Base-by-base conservation (phyloP, 1,140 invertebrate species). In the Hylaeus volcanicus region DNA sequence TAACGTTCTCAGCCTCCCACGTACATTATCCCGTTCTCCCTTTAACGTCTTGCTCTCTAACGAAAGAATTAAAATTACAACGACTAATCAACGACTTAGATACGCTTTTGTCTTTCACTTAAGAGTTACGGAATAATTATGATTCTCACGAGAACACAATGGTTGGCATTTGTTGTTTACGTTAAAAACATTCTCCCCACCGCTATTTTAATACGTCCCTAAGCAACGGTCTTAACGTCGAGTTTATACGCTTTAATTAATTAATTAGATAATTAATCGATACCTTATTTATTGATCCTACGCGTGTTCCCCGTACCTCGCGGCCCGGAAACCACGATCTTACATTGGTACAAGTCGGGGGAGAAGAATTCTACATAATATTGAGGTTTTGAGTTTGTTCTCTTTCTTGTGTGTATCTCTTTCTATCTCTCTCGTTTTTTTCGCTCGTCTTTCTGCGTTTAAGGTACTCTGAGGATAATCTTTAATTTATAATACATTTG, bases 401-500 rank as follows among this genome's bases (percentile, higher is more conserved):
- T 86, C 84, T 69, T 85, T 79, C 77, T 78, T 81, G 79, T 77
- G 68, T 85, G 61, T 77, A 70, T 86, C 64, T 80, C 79, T 70
- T 69, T 85, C 66, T 69, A 79, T 84, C 58, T 81, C 81, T 85
- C 85, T 76, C 43, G 45, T 6, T 48, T 48, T 48, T 48, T 48
- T 83, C 75, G 26, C 14, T 78, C 82, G 82, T 81, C 73, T 73
- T 84, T 84, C 82, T 87, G 83, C 68, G 74, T 83, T 53, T 74
- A 87, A 89, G 87, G 83, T 89, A 89, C 88, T 88, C 79, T 87
- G 83, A 74, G 70, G 86, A 89, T 86, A 86, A 89, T 89, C 83
- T 81, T 86, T 90, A 91, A 90, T 91, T 91, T 86, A 89, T 89
- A 89, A 90, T 91, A 91, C 91, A 91, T 92, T 91, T 92, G 90